Percentiles rank a stretch among this genome's conserved stretches.
Evolutionary conservation across 2,888 invertebrate genomes (phyloP).

Genomic region (Andrena chrysosceles): DNA sequence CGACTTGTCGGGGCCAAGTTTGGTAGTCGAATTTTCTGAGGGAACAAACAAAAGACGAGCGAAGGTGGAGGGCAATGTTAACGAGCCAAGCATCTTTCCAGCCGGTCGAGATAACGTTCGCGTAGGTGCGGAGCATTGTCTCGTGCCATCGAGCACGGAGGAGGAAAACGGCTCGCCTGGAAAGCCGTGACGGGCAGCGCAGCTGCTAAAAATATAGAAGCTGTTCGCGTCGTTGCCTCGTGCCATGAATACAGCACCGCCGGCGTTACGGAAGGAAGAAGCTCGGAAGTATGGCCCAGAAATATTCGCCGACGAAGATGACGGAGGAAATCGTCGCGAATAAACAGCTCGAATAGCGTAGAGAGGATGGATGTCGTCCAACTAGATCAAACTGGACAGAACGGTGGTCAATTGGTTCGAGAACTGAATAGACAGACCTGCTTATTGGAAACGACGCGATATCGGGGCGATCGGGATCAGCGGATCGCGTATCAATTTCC

Average conservation of each 20-base stretch:
- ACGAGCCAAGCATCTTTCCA: slow-evolving; percentile 6
- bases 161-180: slow-evolving; percentile 1
- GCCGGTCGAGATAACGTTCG: slow-evolving; percentile 4
- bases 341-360: background rate
- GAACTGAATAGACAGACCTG: background rate
- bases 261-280: background rate
- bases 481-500: slow-evolving; percentile 31
- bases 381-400: background rate
- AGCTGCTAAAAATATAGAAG: slow-evolving; percentile 13
- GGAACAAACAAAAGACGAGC: background rate
- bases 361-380: background rate
- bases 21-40: background rate
- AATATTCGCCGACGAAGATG: background rate
- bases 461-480: background rate
- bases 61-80: background rate
- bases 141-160: background rate
- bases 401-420: too few relatives aligned
- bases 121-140: background rate
- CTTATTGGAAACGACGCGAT: background rate
- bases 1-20: too few relatives aligned
- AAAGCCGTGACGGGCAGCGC: background rate
- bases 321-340: background rate
- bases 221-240: background rate
- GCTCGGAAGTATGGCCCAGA: background rate
- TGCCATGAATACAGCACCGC: background rate